Conservation (phyloP, 2,797 vertebrate species). For the Borostomias antarcticus region DNA sequence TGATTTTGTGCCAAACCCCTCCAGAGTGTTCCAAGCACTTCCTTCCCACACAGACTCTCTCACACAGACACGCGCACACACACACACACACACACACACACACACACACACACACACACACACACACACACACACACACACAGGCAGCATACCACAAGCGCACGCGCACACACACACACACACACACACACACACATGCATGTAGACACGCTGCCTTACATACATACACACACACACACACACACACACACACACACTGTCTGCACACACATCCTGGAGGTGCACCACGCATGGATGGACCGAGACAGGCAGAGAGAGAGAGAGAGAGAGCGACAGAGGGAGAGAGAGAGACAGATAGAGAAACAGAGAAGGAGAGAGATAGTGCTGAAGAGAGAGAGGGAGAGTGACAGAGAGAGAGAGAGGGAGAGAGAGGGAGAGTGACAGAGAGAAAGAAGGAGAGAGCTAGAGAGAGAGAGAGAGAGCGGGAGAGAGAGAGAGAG, state of each 20-base stretch:
- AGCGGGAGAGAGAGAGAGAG: constrained; percentile 46
- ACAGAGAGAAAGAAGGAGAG: no score
- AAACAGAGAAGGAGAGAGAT: constrained; percentile 1
- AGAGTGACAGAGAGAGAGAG: no score
- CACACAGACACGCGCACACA: constrained; percentile 20
- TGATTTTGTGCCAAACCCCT: constrained; percentile 15
- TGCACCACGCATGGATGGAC: constrained; percentile 39
- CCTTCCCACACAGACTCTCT: not conserved
- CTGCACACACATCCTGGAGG: constrained; percentile 19
- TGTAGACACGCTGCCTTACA: not conserved
- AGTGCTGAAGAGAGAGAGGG: no score
- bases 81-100: constrained; percentile 14
- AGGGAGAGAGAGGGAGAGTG: no score
- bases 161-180: not conserved
- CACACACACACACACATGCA: constrained; percentile 22
- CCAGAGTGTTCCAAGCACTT: not conserved
- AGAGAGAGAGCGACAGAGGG: constrained; percentile 29
- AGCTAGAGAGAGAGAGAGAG: constrained; percentile 12
- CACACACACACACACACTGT: constrained; percentile 6
- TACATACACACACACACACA: constrained; percentile 11
- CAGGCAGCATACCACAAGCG: constrained; percentile 8
- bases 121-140: constrained; percentile 14
- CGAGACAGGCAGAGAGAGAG: constrained; percentile 16
- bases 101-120: not conserved
- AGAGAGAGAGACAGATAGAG: not conserved